phyloP scores from a whole-genome alignment of 2,113 vertebrate genomes.

The Alaudala cheleensis region DNA sequence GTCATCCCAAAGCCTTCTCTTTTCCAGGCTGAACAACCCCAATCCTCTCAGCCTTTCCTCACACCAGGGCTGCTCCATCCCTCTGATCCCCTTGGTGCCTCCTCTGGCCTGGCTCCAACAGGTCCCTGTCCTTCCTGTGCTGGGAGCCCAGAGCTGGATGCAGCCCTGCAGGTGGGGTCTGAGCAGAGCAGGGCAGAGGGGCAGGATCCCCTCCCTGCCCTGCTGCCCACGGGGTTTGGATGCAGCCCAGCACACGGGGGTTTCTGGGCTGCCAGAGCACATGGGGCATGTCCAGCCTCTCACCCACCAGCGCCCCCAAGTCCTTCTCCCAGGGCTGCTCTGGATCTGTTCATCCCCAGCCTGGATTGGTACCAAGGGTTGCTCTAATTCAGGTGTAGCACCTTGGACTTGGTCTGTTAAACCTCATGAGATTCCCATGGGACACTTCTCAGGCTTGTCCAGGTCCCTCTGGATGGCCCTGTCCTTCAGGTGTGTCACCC shows the following conservation, averaged over 20 bases:
- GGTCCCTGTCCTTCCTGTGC: neutral
- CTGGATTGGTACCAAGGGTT: accelerated
- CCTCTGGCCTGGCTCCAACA: neutral
- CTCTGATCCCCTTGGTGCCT: neutral
- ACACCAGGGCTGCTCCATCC: neutral
- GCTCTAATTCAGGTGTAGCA: neutral
- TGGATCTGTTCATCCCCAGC: neutral
- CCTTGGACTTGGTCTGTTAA: neutral
- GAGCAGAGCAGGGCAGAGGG: neutral
- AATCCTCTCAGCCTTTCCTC: neutral
- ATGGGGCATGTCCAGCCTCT: neutral
- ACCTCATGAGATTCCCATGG: neutral
- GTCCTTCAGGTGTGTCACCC: neutral
- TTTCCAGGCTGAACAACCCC: accelerated
- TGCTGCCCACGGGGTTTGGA: neutral
- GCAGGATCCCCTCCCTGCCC: neutral
- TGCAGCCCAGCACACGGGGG: neutral
- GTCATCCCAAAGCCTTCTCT: accelerated
- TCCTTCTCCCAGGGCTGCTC: neutral
- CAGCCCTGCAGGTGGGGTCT: neutral
- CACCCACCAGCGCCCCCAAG: neutral
- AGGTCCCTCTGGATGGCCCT: neutral
- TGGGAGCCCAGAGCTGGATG: neutral
- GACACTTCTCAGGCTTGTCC: no score
- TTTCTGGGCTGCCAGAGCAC: neutral